Percentiles rank a stretch among this genome's conserved stretches.
Evolutionary conservation across 2,888 invertebrate genomes (phyloP).

Genomic region (Melanostoma scalare): DNA sequence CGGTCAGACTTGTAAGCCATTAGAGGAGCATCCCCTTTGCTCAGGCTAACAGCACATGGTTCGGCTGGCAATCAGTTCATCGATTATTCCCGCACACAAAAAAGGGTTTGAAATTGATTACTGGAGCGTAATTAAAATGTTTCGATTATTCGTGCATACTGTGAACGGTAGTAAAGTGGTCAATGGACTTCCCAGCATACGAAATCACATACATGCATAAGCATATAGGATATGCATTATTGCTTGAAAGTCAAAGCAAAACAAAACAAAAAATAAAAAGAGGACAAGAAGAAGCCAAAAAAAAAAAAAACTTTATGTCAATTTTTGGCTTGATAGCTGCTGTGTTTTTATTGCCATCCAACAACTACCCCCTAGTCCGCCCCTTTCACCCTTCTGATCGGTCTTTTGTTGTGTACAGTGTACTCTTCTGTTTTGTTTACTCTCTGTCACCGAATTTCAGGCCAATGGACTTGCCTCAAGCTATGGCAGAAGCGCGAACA

Average conservation of each 20-base stretch:
- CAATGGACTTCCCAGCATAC: slow-evolving; percentile 52
- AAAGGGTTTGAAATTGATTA: slow-evolving; percentile 71
- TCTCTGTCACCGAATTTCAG: slow-evolving; percentile 46
- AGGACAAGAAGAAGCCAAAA: not conserved
- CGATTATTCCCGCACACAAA: slow-evolving; percentile 68
- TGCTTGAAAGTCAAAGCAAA: not conserved
- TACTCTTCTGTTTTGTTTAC: slow-evolving; percentile 43
- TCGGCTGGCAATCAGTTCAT: slow-evolving; percentile 69
- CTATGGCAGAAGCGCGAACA: slow-evolving; percentile 26
- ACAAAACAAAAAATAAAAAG: slow-evolving; percentile 13
- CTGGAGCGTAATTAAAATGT: slow-evolving; percentile 73
- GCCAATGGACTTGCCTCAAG: slow-evolving; percentile 45
- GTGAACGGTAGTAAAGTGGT: slow-evolving; percentile 55
- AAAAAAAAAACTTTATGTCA: slow-evolving; percentile 18
- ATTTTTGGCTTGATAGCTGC: slow-evolving; percentile 56
- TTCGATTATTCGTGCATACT: slow-evolving; percentile 71
- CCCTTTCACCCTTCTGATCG: slow-evolving; percentile 20
- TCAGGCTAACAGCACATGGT: slow-evolving; percentile 57
- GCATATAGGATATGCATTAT: slow-evolving; percentile 10
- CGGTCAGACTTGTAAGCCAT: slow-evolving; percentile 44
- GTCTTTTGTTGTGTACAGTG: slow-evolving; percentile 51
- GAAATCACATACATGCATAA: too few species aligned
- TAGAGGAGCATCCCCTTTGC: slow-evolving; percentile 47
- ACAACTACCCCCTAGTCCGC: not conserved
- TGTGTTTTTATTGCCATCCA: slow-evolving; percentile 48